These are phyloP conservation scores for Camptogramma bilineatum DNA, from an alignment of 2,888 invertebrate species.

Conservation along the genomic window DNA sequence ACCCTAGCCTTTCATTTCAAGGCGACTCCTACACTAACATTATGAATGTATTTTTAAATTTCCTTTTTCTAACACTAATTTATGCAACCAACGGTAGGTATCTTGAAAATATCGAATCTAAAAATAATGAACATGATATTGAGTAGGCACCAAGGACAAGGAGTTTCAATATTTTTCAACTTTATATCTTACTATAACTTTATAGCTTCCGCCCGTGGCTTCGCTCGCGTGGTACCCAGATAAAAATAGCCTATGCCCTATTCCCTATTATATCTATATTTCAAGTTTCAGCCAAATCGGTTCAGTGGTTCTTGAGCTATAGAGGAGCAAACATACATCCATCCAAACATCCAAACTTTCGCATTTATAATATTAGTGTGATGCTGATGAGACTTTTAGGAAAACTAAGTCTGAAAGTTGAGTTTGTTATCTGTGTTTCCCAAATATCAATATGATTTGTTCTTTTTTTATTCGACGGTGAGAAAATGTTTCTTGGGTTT, in stretches of 20 bases:
- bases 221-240: too few relatives aligned
- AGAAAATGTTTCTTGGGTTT: background rate
- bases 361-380: too few relatives aligned
- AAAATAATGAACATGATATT: conserved; percentile 18
- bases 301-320: too few relatives aligned
- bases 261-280: too few relatives aligned
- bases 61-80: conserved; percentile 10
- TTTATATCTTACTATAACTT: too few relatives aligned
- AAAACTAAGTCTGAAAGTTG: background rate
- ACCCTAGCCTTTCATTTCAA: conserved; percentile 37
- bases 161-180: too few relatives aligned
- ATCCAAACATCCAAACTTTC: too few relatives aligned
- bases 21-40: conserved; percentile 38
- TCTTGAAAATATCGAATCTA: background rate
- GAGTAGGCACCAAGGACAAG: background rate
- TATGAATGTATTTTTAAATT: conserved; percentile 4
- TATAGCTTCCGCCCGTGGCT: too few relatives aligned
- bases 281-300: too few relatives aligned
- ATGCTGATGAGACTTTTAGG: background rate
- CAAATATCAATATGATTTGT: conserved; percentile 20
- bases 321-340: too few relatives aligned
- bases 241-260: too few relatives aligned
- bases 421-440: conserved; percentile 4
- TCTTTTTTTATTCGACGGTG: conserved; percentile 15
- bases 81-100: background rate